Evolutionary conservation across 2,113 vertebrate genomes (phyloP).

Genomic region (Scalopus aquaticus): DNA sequence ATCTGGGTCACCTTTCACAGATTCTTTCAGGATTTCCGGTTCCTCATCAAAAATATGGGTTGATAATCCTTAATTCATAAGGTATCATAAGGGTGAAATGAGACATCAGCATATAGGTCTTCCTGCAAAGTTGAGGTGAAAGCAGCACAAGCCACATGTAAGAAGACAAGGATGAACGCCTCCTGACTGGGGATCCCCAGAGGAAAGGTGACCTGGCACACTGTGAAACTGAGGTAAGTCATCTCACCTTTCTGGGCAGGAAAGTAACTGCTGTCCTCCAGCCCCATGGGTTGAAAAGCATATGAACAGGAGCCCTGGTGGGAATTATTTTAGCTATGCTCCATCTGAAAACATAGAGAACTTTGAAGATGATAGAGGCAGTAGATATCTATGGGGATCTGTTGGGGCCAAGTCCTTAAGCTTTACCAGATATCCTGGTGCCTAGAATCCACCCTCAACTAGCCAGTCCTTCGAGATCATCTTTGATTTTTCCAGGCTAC

Average conservation of each 20-base stretch:
- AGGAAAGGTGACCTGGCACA: background rate
- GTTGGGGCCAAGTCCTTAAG: background rate
- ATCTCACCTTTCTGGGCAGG: background rate
- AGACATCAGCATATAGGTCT: background rate
- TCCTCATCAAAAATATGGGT: background rate
- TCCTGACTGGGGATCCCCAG: background rate
- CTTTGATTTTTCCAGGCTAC: background rate
- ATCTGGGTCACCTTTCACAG: background rate
- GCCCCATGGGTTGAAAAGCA: background rate
- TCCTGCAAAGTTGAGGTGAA: background rate
- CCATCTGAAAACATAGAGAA: background rate
- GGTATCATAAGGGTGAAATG: background rate
- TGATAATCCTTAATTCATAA: background rate
- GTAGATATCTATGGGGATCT: background rate
- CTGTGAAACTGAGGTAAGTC: background rate
- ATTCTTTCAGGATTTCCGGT: background rate
- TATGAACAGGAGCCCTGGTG: background rate
- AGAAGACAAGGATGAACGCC: background rate
- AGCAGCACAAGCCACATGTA: background rate
- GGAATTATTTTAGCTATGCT: background rate
- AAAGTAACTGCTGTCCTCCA: background rate
- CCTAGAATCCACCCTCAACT: background rate
- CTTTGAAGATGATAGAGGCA: background rate
- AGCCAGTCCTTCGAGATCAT: background rate
- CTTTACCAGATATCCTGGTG: background rate